These are phyloP conservation scores for Andrena chrysosceles DNA, from an alignment of 2,888 invertebrate genomes.

Conservation along the genomic window DNA sequence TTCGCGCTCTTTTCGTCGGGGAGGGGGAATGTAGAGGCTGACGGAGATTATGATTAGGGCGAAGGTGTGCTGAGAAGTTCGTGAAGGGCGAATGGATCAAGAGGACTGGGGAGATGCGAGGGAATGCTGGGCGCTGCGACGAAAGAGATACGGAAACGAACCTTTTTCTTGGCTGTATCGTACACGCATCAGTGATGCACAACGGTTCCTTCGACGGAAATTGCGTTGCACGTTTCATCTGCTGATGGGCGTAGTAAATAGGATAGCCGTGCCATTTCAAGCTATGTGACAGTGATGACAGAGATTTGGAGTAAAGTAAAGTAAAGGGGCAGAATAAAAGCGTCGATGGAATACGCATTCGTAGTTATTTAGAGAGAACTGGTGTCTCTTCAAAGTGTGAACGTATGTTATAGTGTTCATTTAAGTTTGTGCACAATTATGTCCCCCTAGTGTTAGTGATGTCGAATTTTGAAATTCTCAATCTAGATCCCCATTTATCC, in stretches of 20 bases:
- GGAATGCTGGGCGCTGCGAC: constrained; percentile 8
- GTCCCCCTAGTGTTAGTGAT: too few relatives aligned
- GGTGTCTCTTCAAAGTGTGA: not conserved
- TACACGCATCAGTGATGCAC: constrained; percentile 49
- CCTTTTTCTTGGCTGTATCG: constrained; percentile 71
- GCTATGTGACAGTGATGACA: not conserved
- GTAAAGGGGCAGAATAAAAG: not conserved
- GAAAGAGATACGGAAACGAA: constrained; percentile 48
- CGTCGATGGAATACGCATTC: not conserved
- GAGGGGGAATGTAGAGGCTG: not conserved
- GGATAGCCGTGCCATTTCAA: not conserved
- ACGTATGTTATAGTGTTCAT: not conserved
- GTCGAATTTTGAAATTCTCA: too few relatives aligned
- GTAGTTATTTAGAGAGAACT: not conserved
- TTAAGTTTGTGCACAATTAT: too few relatives aligned
- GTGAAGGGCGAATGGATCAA: constrained; percentile 1
- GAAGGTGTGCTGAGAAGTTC: constrained; percentile 22
- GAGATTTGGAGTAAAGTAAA: not conserved
- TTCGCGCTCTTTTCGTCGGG: not conserved
- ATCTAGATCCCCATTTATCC: too few relatives aligned
- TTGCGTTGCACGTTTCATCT: not conserved
- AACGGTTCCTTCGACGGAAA: not conserved
- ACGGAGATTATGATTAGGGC: constrained; percentile 4
- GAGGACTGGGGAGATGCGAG: constrained; percentile 5
- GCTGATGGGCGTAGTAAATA: not conserved